A percentile compares a stretch with the other conserved stretches of the same genome.
phyloP scores from a whole-genome alignment of 2,113 vertebrate species.

The Formicarius rufipectus region DNA sequence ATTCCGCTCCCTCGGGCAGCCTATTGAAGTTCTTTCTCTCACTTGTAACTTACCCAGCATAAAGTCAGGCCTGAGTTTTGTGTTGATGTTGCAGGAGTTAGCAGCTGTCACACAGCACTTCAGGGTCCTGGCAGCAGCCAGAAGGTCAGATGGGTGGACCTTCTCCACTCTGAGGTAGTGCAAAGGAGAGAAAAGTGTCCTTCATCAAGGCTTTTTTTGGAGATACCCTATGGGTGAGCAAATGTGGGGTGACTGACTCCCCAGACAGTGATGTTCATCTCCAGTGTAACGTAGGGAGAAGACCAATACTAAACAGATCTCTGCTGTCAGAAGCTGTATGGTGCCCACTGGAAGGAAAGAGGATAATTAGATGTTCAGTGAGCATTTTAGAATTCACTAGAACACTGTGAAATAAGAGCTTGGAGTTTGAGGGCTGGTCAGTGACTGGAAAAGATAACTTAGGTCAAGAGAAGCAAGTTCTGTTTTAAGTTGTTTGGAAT shows the following conservation, averaged over 20 bases:
- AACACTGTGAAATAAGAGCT: not conserved
- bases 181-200: not conserved
- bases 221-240: not conserved
- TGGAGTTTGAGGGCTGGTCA: not conserved
- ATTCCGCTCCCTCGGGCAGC: constrained; percentile 18
- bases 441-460: not conserved
- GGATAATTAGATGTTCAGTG: not conserved
- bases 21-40: constrained; percentile 20
- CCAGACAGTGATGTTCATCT: not conserved
- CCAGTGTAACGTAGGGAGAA: not conserved
- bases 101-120: not conserved
- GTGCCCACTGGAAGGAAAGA: not conserved
- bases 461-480: not conserved
- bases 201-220: not conserved
- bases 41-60: constrained; percentile 2
- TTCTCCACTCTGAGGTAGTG: not conserved
- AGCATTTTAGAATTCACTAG: not conserved
- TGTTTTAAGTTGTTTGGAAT: not conserved
- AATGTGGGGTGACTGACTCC: not conserved
- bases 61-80: constrained; percentile 18
- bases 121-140: constrained; percentile 7
- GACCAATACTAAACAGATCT: not conserved
- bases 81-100: not conserved
- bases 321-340: not conserved
- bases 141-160: not conserved